phyloP scores from a whole-genome alignment of 2,113 vertebrate species.

The Hipposideros armiger region DNA sequence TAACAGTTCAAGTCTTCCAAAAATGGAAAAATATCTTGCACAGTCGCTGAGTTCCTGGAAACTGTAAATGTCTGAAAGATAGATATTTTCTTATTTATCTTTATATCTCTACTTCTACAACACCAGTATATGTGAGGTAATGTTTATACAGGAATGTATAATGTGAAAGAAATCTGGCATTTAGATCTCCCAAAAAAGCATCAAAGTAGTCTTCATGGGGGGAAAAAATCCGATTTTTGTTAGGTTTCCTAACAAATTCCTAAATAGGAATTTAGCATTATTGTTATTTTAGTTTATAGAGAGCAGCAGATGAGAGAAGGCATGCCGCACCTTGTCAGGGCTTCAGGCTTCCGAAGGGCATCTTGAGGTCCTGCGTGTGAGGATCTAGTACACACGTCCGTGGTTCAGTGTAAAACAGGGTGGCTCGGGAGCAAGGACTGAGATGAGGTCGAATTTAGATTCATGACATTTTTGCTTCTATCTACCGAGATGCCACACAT shows the following conservation, averaged over 20 bases:
- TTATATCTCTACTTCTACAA: background rate
- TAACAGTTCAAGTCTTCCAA: background rate
- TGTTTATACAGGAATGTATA: background rate
- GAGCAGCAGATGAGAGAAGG: background rate
- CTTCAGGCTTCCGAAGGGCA: background rate
- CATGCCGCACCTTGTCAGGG: background rate
- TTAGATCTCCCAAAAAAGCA: background rate
- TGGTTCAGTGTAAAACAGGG: background rate
- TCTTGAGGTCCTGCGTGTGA: background rate
- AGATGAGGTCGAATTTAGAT: background rate
- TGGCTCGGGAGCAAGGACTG: background rate
- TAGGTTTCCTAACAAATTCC: background rate
- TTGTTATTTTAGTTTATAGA: background rate
- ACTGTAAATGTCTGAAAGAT: background rate
- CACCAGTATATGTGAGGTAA: background rate
- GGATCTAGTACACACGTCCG: background rate
- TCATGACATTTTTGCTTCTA: background rate
- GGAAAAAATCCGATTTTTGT: background rate
- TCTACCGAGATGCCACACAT: background rate
- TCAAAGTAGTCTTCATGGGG: background rate
- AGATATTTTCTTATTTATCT: conserved; percentile 25
- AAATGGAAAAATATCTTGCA: background rate
- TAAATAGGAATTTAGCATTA: background rate
- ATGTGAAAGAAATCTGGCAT: background rate
- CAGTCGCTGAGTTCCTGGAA: background rate